These are phyloP conservation scores for Siniperca knerii DNA, from an alignment of 2,113 vertebrate species.

Conservation along the genomic window DNA sequence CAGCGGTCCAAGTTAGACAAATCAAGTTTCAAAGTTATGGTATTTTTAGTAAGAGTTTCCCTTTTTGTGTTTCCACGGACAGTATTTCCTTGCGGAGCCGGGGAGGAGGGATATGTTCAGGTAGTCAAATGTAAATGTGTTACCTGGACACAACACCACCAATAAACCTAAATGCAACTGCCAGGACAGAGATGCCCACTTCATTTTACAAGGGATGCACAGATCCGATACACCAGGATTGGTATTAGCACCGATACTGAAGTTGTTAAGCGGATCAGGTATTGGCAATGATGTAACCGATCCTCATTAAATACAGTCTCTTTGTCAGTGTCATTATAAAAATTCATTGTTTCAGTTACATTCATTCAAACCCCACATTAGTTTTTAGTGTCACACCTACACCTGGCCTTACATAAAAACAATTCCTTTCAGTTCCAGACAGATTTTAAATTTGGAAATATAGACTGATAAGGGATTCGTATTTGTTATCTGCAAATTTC, in stretches of 20 bases:
- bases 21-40: neutral
- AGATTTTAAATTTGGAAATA: too few relatives aligned
- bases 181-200: neutral
- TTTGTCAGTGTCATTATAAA: too few relatives aligned
- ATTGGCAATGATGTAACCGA: neutral
- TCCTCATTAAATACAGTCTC: neutral
- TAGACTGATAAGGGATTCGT: neutral
- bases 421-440: neutral
- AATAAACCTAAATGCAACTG: neutral
- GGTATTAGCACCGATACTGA: neutral
- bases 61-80: neutral
- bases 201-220: neutral
- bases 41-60: neutral
- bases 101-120: neutral
- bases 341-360: too few relatives aligned
- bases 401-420: too few relatives aligned
- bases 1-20: neutral
- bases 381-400: neutral
- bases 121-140: neutral
- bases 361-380: neutral
- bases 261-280: neutral
- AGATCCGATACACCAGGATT: neutral
- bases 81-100: too few relatives aligned
- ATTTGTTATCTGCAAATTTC: neutral
- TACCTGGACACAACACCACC: neutral